Percentiles rank a stretch among this genome's conserved stretches.
Conservation (phyloP, 2,888 invertebrate species). For the Seira ritae region DNA sequence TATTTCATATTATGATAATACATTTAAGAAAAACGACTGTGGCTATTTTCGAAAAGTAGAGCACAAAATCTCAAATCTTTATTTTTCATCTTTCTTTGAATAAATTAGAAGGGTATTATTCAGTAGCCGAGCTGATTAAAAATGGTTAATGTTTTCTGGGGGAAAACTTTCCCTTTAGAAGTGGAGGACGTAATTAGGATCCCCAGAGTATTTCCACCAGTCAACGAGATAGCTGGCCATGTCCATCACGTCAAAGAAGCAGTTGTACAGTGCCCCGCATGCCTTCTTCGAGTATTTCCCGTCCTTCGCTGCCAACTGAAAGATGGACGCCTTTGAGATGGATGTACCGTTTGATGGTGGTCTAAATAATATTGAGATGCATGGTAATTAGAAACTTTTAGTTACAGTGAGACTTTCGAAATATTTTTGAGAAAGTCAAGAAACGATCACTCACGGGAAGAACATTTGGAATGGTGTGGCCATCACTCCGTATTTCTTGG, state of each 20-base stretch:
- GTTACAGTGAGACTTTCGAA: conserved; percentile 9
- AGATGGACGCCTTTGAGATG: conserved; percentile 64
- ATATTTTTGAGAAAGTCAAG: conserved; percentile 17
- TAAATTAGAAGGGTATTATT: no score
- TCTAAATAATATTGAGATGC: conserved; percentile 25
- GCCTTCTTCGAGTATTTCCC: conserved; percentile 69
- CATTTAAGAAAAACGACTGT: no score
- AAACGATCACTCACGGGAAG: conserved; percentile 70
- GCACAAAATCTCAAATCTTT: no score
- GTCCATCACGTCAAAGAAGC: conserved; percentile 72
- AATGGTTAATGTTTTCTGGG: no score
- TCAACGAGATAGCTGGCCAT: conserved; percentile 67
- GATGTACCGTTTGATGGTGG: conserved; percentile 70
- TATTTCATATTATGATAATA: no score
- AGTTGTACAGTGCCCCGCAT: conserved; percentile 67
- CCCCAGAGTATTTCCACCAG: conserved; percentile 63
- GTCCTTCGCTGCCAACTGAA: conserved; percentile 71
- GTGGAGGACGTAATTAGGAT: conserved; percentile 55
- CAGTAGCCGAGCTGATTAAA: no score
- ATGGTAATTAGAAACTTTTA: no score
- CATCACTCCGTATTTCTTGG: conserved; percentile 72
- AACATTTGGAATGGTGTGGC: conserved; percentile 72
- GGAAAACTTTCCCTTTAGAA: conserved; percentile 31
- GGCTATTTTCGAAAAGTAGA: no score
- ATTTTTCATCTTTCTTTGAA: no score